Evolutionary conservation across 2,797 vertebrate genomes (phyloP), one percentile per base, ranked within the genome.

Genomic region (Capromys pilorides): DNA sequence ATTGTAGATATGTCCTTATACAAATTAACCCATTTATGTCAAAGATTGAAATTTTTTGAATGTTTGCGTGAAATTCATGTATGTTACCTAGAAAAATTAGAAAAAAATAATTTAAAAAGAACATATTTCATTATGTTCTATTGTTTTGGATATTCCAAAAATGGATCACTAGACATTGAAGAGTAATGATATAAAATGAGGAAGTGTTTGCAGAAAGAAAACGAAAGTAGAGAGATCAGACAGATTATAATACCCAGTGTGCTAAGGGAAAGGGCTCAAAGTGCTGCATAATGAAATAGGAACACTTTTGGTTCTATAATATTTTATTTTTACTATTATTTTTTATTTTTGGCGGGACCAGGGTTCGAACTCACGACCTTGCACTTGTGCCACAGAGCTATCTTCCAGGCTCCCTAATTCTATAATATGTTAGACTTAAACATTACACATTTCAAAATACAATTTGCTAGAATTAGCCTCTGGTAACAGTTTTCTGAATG

Each of bases 201-300:
- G 26, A 36, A 1, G 7, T 62, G 5, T 88, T 77, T 88, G 24
- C 0, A 26, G 18, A 45, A 75, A 77, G 24, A 22, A 39, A 49
- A 36, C 57, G 41, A 89, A 90, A 64, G 41, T 26, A n/a, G 22
- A 87, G n/a, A 54, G 33, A 69, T 90, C 75, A 87, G 86, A 86
- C 77, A 1, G n/a, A n/a, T 33, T 73, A 83, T 66, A 77, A 73
- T 1, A 6, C 13, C 8, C 10, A 1, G 71, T 16, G 57, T 57
- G 31, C 31, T 57, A 95, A 92, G 45, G 16, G 57, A 10, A 77
- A 90, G 51, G 75, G 59, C 83, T 79, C 45, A 61, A 97, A 88
- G 77, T n/a, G 16, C 39, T 94, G 14, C 73, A 64, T 59, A 80
- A 94, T 87, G 54, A 88, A 90, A 84, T 2, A 66, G 66, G 24